Evolutionary conservation across 2,888 invertebrate species (phyloP), one percentile per base, ranked within the genome.

Genomic region (Sialis lutaria): DNA sequence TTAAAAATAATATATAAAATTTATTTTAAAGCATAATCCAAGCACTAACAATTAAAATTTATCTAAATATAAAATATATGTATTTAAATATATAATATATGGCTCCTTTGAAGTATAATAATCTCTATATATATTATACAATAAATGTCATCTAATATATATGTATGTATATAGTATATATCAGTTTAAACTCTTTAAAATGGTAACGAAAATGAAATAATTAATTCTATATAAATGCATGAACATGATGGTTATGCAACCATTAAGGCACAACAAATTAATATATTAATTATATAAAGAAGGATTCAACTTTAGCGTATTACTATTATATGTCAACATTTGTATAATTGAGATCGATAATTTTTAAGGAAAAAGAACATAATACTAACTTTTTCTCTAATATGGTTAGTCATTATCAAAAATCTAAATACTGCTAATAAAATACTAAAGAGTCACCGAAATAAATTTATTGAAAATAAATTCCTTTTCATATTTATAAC

Each of bases 1-100:
- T 37, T 37, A 22, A 22, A 22, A 22, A 22, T 22, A 22, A n/a
- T 22, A 22, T 22, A 22, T 22, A 22, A 22, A 37, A 37, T 37
- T 37, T 37, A 37, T 43, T 43, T 43, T 43, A 43, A 43, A 43
- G 43, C 43, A 43, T 43, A 6, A 33, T 43, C 43, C 43, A 43
- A 43, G 43, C 43, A 43, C 32, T 13, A 33, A 13, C 13, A 33
- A 13, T 33, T 43, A 10, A 32, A 32, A 31, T 43, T 43, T 43
- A 10, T 33, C 10, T 43, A 32, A 13, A 13, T 42, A 42, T 31
- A 30, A 42, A 6, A 7, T 39, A 39, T 39, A 39, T 39, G 13
- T 39, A 39, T 39, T 42, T 30, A 13, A 31, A 13, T 30, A 30
- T 30, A 42, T 42, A 32, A 32, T 10, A 32, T 32, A 30, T 43